Evolutionary conservation across 2,797 vertebrate genomes (phyloP).

Genomic region (Chloroceryle amazona): DNA sequence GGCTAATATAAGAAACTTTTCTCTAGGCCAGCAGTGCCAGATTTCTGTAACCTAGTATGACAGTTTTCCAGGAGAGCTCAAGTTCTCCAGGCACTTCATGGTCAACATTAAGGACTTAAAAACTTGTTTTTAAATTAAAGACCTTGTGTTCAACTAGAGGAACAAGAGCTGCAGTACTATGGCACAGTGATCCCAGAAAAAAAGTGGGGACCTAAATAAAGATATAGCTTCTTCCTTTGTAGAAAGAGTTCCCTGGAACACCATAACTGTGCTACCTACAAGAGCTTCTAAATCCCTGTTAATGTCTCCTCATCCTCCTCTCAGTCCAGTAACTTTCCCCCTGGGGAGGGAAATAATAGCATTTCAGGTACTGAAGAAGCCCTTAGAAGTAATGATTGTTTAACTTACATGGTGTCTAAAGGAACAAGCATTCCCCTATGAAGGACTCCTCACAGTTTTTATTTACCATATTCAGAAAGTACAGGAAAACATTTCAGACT

Average conservation of each 20-base stretch:
- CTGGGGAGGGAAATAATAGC: background rate
- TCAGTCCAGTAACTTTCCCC: background rate
- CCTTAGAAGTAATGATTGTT: background rate
- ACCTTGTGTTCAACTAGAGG: background rate
- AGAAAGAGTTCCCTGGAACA: background rate
- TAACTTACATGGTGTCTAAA: fast-evolving
- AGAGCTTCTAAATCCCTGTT: background rate
- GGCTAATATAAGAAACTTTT: background rate
- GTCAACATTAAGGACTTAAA: background rate
- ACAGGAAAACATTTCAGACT: background rate
- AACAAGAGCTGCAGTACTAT: background rate
- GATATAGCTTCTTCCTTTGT: background rate
- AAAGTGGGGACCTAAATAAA: background rate
- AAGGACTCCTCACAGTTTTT: fast-evolving
- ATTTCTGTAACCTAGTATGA: background rate
- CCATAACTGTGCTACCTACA: fast-evolving
- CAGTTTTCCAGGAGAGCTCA: background rate
- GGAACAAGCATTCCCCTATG: background rate
- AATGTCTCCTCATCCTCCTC: background rate
- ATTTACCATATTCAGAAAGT: fast-evolving
- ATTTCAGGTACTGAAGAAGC: background rate
- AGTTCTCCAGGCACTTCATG: background rate
- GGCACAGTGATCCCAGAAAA: background rate
- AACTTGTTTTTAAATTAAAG: background rate
- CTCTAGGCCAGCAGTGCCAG: background rate